These are phyloP conservation scores for Cephus spinipes DNA, from an alignment of 2,888 invertebrate genomes.

Conservation along the genomic window DNA sequence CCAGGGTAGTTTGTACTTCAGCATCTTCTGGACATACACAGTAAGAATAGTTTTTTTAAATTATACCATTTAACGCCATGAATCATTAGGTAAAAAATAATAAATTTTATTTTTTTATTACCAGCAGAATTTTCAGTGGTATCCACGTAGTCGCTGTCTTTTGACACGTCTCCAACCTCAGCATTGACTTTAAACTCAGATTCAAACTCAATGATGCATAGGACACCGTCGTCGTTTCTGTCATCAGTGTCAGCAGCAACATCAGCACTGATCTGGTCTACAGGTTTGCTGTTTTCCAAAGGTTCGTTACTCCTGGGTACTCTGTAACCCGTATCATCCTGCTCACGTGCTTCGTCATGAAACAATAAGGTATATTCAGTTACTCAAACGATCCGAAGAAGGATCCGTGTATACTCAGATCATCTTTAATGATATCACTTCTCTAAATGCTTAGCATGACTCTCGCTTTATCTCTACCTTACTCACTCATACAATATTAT, in stretches of 20 bases:
- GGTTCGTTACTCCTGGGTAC: background rate
- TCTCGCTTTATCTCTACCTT: background rate
- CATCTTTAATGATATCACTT: background rate
- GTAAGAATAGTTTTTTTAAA: background rate
- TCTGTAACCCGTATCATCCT: background rate
- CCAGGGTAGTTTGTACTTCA: slow-evolving; percentile 58
- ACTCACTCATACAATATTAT: background rate
- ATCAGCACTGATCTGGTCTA: slow-evolving; percentile 2
- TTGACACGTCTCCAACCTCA: slow-evolving; percentile 11
- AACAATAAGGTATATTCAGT: background rate
- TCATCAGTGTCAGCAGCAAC: background rate
- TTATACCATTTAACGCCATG: background rate
- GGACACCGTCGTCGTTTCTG: slow-evolving; percentile 21
- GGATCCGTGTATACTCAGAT: background rate
- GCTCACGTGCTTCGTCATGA: background rate
- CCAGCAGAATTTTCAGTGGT: background rate
- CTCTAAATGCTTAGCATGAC: background rate
- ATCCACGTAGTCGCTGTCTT: background rate
- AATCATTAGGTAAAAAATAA: background rate
- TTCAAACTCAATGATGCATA: slow-evolving; percentile 55
- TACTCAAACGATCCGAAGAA: background rate
- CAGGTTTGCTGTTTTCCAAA: slow-evolving; percentile 8
- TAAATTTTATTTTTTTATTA: background rate
- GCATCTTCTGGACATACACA: slow-evolving; percentile 37
- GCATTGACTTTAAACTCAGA: slow-evolving; percentile 50